phyloP scores from a whole-genome alignment of 2,888 invertebrate species.

The Perizoma flavofasciatum region DNA sequence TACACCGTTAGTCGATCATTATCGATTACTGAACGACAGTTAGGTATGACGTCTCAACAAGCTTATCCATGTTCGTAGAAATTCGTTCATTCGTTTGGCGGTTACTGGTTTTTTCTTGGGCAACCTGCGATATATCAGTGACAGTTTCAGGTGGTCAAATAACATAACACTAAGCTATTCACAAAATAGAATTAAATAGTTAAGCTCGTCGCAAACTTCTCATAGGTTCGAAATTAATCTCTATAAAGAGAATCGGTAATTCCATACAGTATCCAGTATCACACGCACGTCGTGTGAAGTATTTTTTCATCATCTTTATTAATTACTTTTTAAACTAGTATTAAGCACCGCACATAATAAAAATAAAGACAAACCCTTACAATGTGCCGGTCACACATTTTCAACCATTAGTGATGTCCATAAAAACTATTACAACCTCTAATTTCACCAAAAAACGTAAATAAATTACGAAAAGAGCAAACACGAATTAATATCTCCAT shows the following conservation, averaged over 20 bases:
- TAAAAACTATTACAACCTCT: constrained; percentile 72
- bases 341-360: constrained; percentile 26
- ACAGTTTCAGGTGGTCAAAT: too few relatives aligned
- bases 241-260: too few relatives aligned
- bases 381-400: constrained; percentile 65
- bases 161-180: too few relatives aligned
- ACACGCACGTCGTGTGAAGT: constrained; percentile 12
- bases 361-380: constrained; percentile 24
- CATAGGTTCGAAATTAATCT: too few relatives aligned
- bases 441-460: constrained; percentile 74
- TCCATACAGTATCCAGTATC: neutral
- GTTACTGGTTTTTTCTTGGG: too few relatives aligned
- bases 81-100: too few relatives aligned
- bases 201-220: too few relatives aligned
- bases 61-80: too few relatives aligned
- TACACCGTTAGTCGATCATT: constrained; percentile 36
- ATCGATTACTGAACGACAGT: constrained; percentile 24
- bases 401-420: constrained; percentile 69
- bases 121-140: too few relatives aligned
- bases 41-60: neutral
- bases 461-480: constrained; percentile 80
- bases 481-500: constrained; percentile 82
- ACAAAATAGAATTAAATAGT: too few relatives aligned
- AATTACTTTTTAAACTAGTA: constrained; percentile 41
- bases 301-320: constrained; percentile 8